These are phyloP conservation scores for Blera fallax DNA, from an alignment of 2,888 invertebrate species.

Conservation along the genomic window DNA sequence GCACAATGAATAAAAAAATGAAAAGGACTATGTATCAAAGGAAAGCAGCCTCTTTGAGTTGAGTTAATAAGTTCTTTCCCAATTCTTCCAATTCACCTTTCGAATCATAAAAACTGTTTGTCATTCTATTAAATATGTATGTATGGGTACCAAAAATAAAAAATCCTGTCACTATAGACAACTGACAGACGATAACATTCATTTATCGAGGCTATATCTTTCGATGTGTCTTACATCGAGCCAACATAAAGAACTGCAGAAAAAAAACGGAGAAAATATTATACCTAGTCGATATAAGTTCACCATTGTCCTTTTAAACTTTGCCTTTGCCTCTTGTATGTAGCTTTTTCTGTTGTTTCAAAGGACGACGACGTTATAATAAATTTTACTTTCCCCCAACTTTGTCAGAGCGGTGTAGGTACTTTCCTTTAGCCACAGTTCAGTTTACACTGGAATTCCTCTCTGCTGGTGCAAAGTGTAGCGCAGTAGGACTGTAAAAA, in stretches of 20 bases:
- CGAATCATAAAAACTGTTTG: not conserved
- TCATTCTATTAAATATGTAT: not conserved
- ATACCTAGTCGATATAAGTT: not conserved
- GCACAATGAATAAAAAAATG: not conserved
- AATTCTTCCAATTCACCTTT: not conserved
- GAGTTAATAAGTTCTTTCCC: not conserved
- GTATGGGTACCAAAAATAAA: not conserved
- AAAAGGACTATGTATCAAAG: not conserved
- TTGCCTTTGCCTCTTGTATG: not conserved
- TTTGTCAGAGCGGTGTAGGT: not conserved
- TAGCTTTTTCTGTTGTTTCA: not conserved
- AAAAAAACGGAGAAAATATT: not conserved
- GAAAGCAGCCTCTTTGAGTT: not conserved
- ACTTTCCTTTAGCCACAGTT: not conserved
- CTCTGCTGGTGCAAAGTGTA: not conserved
- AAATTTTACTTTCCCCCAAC: constrained; percentile 6
- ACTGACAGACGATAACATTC: not conserved
- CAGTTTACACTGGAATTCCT: not conserved
- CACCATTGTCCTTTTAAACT: constrained; percentile 1
- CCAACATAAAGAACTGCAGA: not conserved
- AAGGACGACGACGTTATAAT: constrained; percentile 4
- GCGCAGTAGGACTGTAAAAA: not conserved
- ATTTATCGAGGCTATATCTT: not conserved
- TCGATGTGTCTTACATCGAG: not conserved
- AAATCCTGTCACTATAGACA: not conserved